Evolutionary conservation across 2,888 invertebrate genomes (phyloP).

Genomic region (Nasonia oneida): DNA sequence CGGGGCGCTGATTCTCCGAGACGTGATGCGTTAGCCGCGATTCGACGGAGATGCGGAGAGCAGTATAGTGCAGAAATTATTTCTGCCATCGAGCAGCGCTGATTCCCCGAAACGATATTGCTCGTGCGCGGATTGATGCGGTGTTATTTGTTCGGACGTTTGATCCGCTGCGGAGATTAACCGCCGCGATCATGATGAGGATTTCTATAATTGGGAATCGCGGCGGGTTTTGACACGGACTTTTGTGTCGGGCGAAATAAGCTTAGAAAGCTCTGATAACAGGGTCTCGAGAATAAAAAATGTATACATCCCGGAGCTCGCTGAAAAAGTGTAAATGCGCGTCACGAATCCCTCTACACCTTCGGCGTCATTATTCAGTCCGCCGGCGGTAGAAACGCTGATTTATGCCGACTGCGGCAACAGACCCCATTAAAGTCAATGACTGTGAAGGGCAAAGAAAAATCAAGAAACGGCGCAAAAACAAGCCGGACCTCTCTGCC

Average conservation of each 20-base stretch:
- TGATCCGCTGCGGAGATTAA: not conserved
- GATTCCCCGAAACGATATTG: not conserved
- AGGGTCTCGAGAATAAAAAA: too few relatives aligned
- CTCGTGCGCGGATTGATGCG: slow-evolving; percentile 22
- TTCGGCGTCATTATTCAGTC: not conserved
- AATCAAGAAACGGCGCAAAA: not conserved
- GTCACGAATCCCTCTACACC: not conserved
- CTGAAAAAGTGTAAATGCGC: not conserved
- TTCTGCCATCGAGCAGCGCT: not conserved
- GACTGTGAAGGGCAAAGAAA: not conserved
- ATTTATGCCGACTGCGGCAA: not conserved
- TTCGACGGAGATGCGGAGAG: not conserved
- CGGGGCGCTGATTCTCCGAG: slow-evolving; percentile 15
- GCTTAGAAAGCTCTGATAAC: too few relatives aligned
- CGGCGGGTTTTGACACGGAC: not conserved
- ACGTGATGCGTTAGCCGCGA: slow-evolving; percentile 37
- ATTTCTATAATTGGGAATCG: slow-evolving; percentile 4
- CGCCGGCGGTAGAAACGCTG: not conserved
- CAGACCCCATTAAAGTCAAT: not conserved
- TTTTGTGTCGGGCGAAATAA: too few relatives aligned
- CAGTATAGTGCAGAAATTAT: not conserved
- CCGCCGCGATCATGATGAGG: not conserved
- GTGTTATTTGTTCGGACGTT: not conserved
- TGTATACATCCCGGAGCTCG: not conserved
- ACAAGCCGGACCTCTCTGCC: not conserved